Percentiles rank a stretch among this genome's conserved stretches.
Evolutionary conservation across 2,797 vertebrate genomes (phyloP).

Genomic region (Phrynocephalus forsythii): DNA sequence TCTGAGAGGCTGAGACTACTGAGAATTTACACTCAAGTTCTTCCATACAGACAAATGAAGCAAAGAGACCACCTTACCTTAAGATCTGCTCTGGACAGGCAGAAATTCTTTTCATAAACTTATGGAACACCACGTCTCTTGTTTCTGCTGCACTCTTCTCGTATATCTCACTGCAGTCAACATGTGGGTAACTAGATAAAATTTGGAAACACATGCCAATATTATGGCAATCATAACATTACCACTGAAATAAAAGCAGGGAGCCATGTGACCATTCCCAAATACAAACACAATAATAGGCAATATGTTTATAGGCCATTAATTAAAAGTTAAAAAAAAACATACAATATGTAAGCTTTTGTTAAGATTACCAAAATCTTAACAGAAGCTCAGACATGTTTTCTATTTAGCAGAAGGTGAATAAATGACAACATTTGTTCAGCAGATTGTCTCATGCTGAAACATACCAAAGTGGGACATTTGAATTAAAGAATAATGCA

Average conservation of each 20-base stretch:
- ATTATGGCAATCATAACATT: rapidly evolving
- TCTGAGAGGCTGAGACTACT: no score
- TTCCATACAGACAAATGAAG: background rate
- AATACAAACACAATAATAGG: no score
- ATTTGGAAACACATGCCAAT: background rate
- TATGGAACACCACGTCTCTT: slow-evolving; percentile 84
- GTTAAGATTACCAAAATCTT: no score
- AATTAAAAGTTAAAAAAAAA: no score
- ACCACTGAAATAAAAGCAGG: background rate
- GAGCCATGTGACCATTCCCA: no score
- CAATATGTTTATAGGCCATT: no score
- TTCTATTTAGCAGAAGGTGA: background rate
- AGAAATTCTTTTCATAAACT: slow-evolving; percentile 92
- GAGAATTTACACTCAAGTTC: no score
- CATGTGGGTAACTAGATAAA: slow-evolving; percentile 63
- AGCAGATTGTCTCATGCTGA: background rate
- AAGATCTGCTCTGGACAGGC: slow-evolving; percentile 89
- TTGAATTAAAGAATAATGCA: no score
- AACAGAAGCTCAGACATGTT: background rate
- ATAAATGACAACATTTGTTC: background rate
- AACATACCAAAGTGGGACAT: background rate
- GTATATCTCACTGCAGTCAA: slow-evolving; percentile 83
- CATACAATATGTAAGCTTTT: no score
- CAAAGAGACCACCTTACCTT: slow-evolving; percentile 71
- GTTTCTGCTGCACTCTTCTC: slow-evolving; percentile 85